Conservation (phyloP, 2,888 invertebrate species). For the Bibio marci region DNA sequence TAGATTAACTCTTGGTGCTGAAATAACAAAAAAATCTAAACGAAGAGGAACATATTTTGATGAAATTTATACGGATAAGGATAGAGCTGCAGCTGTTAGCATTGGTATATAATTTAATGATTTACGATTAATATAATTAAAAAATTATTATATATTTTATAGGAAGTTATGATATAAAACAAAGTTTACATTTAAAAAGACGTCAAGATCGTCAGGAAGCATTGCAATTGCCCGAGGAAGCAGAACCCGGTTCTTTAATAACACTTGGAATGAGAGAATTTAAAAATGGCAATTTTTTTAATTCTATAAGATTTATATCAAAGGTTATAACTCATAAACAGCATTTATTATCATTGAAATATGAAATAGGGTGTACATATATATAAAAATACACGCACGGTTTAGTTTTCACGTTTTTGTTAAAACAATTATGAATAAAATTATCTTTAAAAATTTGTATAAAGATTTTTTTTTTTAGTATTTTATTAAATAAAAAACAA, state of each 20-base stretch:
- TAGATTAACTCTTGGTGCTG: not conserved
- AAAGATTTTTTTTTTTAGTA: too few species aligned
- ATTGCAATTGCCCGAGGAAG: constrained; percentile 58
- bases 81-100: constrained; percentile 76
- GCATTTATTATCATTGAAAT: too few species aligned
- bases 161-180: constrained; percentile 76
- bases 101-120: constrained; percentile 18
- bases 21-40: constrained; percentile 19
- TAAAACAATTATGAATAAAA: too few species aligned
- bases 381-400: too few species aligned
- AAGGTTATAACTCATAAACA: too few species aligned
- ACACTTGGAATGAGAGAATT: constrained; percentile 62
- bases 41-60: constrained; percentile 32
- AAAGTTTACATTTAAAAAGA: constrained; percentile 61
- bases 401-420: too few species aligned
- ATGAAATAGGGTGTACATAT: too few species aligned
- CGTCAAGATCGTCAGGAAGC: constrained; percentile 57
- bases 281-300: constrained; percentile 51
- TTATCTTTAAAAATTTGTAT: too few species aligned
- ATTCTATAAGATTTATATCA: constrained; percentile 57
- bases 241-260: constrained; percentile 57
- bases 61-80: constrained; percentile 79
- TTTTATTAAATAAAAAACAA: too few species aligned
- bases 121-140: too few species aligned
- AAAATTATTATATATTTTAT: constrained; percentile 16